Percentiles rank a stretch among this genome's conserved stretches.
Evolutionary conservation across 2,113 vertebrate species (phyloP).

Genomic region (Equus quagga): DNA sequence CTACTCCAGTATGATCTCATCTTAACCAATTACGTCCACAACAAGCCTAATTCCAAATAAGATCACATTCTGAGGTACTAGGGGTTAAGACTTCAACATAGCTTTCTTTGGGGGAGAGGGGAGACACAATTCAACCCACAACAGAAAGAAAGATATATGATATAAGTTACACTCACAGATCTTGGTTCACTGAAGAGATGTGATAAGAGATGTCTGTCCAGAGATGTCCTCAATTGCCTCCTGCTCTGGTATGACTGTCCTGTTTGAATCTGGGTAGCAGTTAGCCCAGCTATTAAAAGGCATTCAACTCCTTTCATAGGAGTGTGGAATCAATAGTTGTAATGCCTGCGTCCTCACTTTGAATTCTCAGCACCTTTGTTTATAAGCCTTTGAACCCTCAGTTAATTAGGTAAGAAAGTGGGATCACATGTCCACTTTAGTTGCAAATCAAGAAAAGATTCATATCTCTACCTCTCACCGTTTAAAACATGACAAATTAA

Average conservation of each 20-base stretch:
- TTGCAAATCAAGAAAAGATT: neutral
- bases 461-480: neutral
- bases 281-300: neutral
- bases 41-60: neutral
- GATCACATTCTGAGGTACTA: neutral
- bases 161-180: neutral
- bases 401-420: neutral
- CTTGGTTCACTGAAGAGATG: neutral
- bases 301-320: neutral
- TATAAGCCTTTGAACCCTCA: neutral
- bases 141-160: neutral
- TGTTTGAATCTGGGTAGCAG: neutral
- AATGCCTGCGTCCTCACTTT: neutral
- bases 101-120: neutral
- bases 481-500: neutral
- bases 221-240: neutral
- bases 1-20: neutral
- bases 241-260: neutral
- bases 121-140: neutral
- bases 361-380: neutral
- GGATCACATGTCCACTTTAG: neutral
- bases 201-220: neutral
- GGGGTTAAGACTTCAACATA: neutral
- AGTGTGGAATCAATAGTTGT: neutral
- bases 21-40: neutral